These are phyloP conservation scores for Tenthredo amoena DNA, from an alignment of 2,888 invertebrate genomes.

Conservation along the genomic window DNA sequence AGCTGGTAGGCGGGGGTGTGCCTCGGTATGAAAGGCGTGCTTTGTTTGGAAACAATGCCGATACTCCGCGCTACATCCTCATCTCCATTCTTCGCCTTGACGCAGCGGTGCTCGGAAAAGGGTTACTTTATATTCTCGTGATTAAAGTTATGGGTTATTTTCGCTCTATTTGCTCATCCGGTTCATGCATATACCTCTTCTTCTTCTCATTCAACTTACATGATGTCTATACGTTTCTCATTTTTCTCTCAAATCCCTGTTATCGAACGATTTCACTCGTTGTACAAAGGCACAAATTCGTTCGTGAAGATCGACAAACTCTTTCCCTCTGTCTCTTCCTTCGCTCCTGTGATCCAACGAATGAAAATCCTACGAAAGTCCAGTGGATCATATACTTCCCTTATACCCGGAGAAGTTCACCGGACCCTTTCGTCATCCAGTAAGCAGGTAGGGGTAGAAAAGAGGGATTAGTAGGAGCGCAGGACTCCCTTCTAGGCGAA, in stretches of 20 bases:
- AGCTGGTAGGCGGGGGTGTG: slow-evolving; percentile 69
- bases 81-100: slow-evolving; percentile 78
- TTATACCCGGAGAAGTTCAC: neutral
- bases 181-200: neutral
- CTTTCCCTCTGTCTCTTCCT: neutral
- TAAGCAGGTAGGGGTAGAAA: neutral
- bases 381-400: neutral
- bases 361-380: neutral
- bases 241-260: neutral
- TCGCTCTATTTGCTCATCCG: slow-evolving; percentile 56
- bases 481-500: slow-evolving; percentile 22
- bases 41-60: slow-evolving; percentile 79
- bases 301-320: neutral
- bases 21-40: slow-evolving; percentile 76
- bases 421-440: neutral
- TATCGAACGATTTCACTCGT: neutral
- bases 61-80: slow-evolving; percentile 78
- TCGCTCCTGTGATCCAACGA: neutral
- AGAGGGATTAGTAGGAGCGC: slow-evolving; percentile 7
- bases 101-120: slow-evolving; percentile 68
- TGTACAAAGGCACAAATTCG: neutral
- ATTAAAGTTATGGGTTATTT: slow-evolving; percentile 76
- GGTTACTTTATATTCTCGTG: slow-evolving; percentile 75
- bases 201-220: neutral
- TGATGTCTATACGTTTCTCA: neutral